Evolutionary conservation across 1,140 invertebrate species (phyloP).

Genomic region (Episyrphus balteatus): DNA sequence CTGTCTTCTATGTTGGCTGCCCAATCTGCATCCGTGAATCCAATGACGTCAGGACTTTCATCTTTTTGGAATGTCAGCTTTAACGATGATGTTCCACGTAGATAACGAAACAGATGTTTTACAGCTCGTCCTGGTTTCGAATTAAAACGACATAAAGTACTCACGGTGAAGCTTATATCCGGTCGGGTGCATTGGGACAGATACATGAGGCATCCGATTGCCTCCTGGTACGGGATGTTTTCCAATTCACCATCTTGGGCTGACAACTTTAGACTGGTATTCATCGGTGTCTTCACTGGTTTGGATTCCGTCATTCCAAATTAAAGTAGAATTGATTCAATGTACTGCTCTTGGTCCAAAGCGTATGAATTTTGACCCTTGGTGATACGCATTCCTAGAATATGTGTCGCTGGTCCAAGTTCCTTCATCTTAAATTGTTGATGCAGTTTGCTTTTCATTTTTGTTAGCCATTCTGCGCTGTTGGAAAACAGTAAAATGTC

Average conservation of each 20-base stretch:
- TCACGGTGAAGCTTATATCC: slow-evolving; percentile 24
- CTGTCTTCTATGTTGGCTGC: slow-evolving; percentile 4
- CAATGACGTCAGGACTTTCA: neutral
- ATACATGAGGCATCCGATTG: slow-evolving; percentile 26
- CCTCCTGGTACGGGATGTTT: slow-evolving; percentile 8
- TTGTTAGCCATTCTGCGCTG: slow-evolving; percentile 4
- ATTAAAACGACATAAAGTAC: slow-evolving; percentile 13
- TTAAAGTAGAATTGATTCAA: slow-evolving; percentile 4
- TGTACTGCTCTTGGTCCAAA: slow-evolving; percentile 4
- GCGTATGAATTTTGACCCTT: slow-evolving; percentile 1
- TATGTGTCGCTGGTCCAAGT: slow-evolving; percentile 12
- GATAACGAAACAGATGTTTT: slow-evolving; percentile 6
- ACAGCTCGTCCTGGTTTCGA: slow-evolving; percentile 4
- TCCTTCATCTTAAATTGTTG: slow-evolving; percentile 19
- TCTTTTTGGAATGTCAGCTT: slow-evolving; percentile 19
- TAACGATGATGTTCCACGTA: slow-evolving; percentile 1
- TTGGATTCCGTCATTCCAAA: slow-evolving; percentile 4
- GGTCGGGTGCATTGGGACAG: slow-evolving; percentile 18
- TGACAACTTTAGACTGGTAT: slow-evolving; percentile 1
- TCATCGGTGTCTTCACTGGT: slow-evolving; percentile 1
- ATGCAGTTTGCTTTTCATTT: slow-evolving; percentile 13
- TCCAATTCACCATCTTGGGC: neutral
- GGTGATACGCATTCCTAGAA: slow-evolving; percentile 23
- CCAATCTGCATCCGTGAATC: slow-evolving; percentile 3
- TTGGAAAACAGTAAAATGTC: slow-evolving; percentile 1